A percentile compares a stretch with the other conserved stretches of the same genome.
Evolutionary conservation across 2,113 vertebrate species (phyloP).

Genomic region (Sebastes schlegelii): DNA sequence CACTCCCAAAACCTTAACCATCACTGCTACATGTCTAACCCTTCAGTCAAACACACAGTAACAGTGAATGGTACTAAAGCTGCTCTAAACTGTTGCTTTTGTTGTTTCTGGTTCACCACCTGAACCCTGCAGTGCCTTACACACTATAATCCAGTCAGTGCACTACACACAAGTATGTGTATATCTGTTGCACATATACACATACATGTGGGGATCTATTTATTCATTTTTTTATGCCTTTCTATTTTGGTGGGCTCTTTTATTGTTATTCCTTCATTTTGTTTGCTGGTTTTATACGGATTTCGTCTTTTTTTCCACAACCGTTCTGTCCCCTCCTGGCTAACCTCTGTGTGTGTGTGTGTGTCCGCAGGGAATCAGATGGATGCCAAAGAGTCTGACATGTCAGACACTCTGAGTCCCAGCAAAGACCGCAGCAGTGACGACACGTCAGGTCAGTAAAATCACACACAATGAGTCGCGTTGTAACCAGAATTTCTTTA

Average conservation of each 20-base stretch:
- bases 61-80: not conserved
- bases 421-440: slow-evolving; percentile 99
- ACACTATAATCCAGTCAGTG: not conserved
- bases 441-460: slow-evolving; percentile 92
- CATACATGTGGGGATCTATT: not conserved
- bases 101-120: slow-evolving; percentile 7
- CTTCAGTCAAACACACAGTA: not conserved
- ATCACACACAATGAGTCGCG: not conserved
- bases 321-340: not conserved
- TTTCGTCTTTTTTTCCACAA: not conserved
- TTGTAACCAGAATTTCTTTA: not conserved
- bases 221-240: too few relatives aligned
- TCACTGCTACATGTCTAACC: not conserved
- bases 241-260: not conserved
- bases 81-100: not conserved
- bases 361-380: slow-evolving; percentile 88
- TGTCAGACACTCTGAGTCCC: slow-evolving; percentile 98
- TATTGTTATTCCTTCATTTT: not conserved
- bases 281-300: not conserved
- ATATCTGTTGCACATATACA: too few relatives aligned
- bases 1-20: not conserved
- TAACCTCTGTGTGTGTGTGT: slow-evolving; percentile 17
- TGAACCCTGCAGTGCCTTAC: not conserved
- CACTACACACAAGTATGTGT: not conserved
- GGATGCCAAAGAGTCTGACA: slow-evolving; percentile 94